Evolutionary conservation across 1,140 invertebrate species (phyloP), one percentile per base, ranked within the genome.

Genomic region (Diorhabda carinulata): DNA sequence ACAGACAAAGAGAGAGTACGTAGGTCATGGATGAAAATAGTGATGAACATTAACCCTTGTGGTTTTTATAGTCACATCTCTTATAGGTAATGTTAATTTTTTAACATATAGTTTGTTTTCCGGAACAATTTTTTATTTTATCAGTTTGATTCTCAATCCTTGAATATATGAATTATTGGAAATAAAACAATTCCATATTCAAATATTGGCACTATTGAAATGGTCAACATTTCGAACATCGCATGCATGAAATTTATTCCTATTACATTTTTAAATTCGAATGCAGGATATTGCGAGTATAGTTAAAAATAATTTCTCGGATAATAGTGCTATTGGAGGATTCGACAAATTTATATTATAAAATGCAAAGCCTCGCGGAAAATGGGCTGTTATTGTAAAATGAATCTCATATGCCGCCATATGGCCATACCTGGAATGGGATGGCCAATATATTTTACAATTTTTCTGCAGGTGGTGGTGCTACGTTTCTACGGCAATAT

Each of bases 381-480:
- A 64, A 64, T 56, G 63, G 61, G 63, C 63, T 45, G 63, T 64
- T 64, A 64, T 41, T 56, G 45, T 47, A 52, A 52, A 64, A 64
- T 44, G 63, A 45, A 43, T 64, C 44, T 44, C 63, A 64, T 64
- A 64, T 64, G 63, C 52, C 7, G 41, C 63, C 63, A 64, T 44
- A 64, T 64, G 25, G 61, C 43, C 25, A 25, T 25, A 25, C 25
- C 7, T 25, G 40, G 9, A 64, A 64, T 57, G 63, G 41, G 56
- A 64, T 64, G 63, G 63, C 63, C 63, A 64, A 64, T 64, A 64
- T 64, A 64, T 64, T 64, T 64, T 64, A 44, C 45, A 57, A 64
- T 64, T 47, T 64, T 64, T 64, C 45, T 64, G 63, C 63, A 57
- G 63, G 63, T 64, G 63, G 25, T 64, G n/a, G 47, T 6, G 63